phyloP scores from a whole-genome alignment of 2,113 vertebrate species.

The Sciurus niger region DNA sequence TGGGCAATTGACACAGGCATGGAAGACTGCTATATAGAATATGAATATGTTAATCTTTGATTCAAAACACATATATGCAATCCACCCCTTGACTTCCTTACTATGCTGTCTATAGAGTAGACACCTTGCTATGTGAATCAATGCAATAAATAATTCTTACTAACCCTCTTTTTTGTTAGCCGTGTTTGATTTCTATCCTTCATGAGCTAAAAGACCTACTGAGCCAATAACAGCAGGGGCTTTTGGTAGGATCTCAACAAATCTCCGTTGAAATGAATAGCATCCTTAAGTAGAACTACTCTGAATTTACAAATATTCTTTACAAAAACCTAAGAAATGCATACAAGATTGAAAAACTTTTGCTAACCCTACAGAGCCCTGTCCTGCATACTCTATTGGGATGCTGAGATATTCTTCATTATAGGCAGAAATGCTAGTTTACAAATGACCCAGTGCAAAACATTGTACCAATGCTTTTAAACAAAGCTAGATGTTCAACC shows the following conservation, averaged over 20 bases:
- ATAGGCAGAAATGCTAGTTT: background rate
- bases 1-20: background rate
- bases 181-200: background rate
- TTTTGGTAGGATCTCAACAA: background rate
- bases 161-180: background rate
- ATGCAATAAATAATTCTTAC: background rate
- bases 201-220: background rate
- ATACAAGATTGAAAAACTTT: background rate
- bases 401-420: background rate
- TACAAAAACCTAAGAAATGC: background rate
- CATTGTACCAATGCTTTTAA: background rate
- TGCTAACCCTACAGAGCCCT: background rate
- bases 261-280: constrained; percentile 22
- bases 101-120: background rate
- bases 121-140: background rate
- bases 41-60: background rate
- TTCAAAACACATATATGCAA: background rate
- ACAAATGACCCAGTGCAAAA: constrained; percentile 32
- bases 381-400: background rate
- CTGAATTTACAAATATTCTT: background rate
- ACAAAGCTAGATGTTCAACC: background rate
- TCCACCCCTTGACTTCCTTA: background rate
- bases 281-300: background rate
- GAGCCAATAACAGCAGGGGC: background rate
- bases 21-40: background rate